Evolutionary conservation across 1,140 invertebrate genomes (phyloP).

Genomic region (Maconellicoccus hirsutus): DNA sequence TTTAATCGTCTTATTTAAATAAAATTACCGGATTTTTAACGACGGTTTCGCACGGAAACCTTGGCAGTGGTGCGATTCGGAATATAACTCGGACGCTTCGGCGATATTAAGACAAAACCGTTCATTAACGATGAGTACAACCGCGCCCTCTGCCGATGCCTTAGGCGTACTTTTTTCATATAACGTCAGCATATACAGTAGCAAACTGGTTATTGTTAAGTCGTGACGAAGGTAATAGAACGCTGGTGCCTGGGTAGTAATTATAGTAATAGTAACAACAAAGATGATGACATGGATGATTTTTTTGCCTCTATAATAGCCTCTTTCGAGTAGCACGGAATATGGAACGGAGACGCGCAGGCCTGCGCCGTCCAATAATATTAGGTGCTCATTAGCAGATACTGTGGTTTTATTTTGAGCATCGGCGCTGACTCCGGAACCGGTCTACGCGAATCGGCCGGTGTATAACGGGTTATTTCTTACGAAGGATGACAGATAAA

Average conservation of each 20-base stretch:
- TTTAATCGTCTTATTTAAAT: too few relatives aligned
- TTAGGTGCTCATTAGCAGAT: background rate
- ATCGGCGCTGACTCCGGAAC: background rate
- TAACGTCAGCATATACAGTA: slow-evolving; percentile 2
- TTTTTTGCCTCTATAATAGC: slow-evolving; percentile 1
- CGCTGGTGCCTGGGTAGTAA: background rate
- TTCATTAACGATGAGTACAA: background rate
- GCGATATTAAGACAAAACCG: background rate
- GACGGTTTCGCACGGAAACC: too few relatives aligned
- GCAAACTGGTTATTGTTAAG: slow-evolving; percentile 4
- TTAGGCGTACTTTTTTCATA: background rate
- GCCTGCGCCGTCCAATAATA: too few relatives aligned
- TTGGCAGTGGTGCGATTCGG: too few relatives aligned
- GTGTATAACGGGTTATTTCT: background rate
- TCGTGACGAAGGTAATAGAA: slow-evolving; percentile 7
- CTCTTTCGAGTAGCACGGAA: background rate
- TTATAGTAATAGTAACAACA: slow-evolving; percentile 9
- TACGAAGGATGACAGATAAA: background rate
- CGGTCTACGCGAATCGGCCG: background rate
- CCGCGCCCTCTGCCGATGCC: background rate
- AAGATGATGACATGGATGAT: slow-evolving; percentile 8
- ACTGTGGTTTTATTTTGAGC: background rate
- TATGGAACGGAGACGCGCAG: too few relatives aligned
- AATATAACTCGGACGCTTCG: too few relatives aligned
- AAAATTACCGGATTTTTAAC: too few relatives aligned